Percentiles rank a stretch among this genome's conserved stretches.
Conservation (phyloP, 2,888 invertebrate genomes). For the Eudemis profundana region DNA sequence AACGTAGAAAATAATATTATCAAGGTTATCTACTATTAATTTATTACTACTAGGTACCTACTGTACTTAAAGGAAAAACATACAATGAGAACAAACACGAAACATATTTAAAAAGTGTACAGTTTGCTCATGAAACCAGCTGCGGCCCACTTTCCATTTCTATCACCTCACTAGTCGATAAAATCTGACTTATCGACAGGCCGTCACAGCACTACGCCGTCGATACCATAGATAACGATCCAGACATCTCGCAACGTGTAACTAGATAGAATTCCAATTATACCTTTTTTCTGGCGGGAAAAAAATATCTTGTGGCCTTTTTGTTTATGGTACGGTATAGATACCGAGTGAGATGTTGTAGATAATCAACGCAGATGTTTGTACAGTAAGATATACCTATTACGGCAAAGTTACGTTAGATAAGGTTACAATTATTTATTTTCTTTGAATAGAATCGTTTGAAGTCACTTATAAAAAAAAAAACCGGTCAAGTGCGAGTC, state of each 20-base stretch:
- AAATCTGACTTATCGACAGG: slow-evolving; percentile 60
- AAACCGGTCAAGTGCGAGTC: too few species aligned
- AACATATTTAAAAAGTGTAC: neutral
- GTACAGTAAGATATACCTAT: neutral
- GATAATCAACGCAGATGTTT: slow-evolving; percentile 20
- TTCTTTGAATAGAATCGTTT: too few species aligned
- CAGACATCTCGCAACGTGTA: slow-evolving; percentile 56
- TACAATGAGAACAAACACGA: neutral
- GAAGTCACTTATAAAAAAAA: too few species aligned
- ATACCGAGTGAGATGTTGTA: neutral
- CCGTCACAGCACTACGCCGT: slow-evolving; percentile 69
- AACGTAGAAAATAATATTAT: too few species aligned
- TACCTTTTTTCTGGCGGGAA: slow-evolving; percentile 20
- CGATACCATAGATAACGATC: slow-evolving; percentile 58
- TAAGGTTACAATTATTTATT: too few species aligned
- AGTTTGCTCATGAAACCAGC: slow-evolving; percentile 5
- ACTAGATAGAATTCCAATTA: slow-evolving; percentile 52
- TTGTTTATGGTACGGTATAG: neutral
- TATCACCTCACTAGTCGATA: slow-evolving; percentile 41
- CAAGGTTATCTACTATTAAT: too few species aligned
- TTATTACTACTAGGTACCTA: too few species aligned
- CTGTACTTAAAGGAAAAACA: neutral
- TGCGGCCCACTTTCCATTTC: slow-evolving; percentile 36
- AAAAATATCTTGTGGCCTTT: slow-evolving; percentile 14
- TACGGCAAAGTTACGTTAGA: too few species aligned